Conservation (phyloP, 2,113 vertebrate genomes). For the Lonchura striata region DNA sequence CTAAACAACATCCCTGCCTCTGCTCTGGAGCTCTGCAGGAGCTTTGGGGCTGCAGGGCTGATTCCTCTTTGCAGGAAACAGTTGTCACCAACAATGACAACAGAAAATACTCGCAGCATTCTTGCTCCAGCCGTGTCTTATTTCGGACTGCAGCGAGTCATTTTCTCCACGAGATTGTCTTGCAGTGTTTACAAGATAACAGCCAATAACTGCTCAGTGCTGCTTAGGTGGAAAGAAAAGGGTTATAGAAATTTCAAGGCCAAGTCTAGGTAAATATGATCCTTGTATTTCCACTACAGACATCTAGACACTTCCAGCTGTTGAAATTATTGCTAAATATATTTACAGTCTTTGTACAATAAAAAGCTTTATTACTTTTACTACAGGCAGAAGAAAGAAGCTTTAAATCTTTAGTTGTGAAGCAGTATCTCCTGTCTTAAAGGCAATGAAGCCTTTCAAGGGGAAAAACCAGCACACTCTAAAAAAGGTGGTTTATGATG, state of each 20-base stretch:
- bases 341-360: slow-evolving; percentile 73
- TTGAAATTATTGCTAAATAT: slow-evolving; percentile 74
- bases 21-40: not conserved
- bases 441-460: slow-evolving; percentile 70
- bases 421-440: slow-evolving; percentile 70
- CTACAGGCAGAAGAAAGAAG: slow-evolving; percentile 66
- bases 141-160: not conserved
- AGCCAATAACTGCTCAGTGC: not conserved
- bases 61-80: not conserved
- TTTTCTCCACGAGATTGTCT: slow-evolving; percentile 19
- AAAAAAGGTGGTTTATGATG: slow-evolving; percentile 62
- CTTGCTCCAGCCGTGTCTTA: not conserved
- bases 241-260: slow-evolving; percentile 44
- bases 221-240: not conserved
- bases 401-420: slow-evolving; percentile 75
- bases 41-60: not conserved
- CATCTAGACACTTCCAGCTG: slow-evolving; percentile 59
- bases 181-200: slow-evolving; percentile 13
- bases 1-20: not conserved
- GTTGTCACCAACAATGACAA: not conserved
- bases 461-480: slow-evolving; percentile 22
- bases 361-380: slow-evolving; percentile 75
- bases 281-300: slow-evolving; percentile 60
- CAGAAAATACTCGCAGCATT: not conserved
- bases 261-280: slow-evolving; percentile 30